Base-by-base conservation (phyloP, 2,113 vertebrate species). In the Stigmatopora nigra region DNA sequence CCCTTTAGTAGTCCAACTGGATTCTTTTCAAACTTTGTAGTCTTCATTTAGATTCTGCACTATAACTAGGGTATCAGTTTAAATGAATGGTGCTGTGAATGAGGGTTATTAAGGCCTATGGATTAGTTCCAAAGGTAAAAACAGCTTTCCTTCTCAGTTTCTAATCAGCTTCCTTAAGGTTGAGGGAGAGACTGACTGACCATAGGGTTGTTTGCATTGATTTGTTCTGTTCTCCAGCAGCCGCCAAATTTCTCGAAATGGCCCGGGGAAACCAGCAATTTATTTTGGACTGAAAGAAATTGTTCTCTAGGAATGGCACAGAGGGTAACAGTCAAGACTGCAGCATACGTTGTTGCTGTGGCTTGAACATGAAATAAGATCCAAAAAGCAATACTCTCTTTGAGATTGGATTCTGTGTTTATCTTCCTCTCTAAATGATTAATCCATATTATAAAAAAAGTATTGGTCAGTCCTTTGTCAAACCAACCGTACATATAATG, bases 171-270 rank as follows among this genome's bases (percentile, higher is more conserved):
- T 45, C 41, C 35, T 38, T 13, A 35, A 52, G 31, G 17, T 22
- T 4, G 1, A 53, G 48, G 25, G 38, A 63, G 61, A 53, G 25
- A 57, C 61, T 38, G 25, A 64, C 49, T 38, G 36, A 64, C 49
- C 14, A 61, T 58, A 51, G 72, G 49, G 44, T 51, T 19, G 65
- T 72, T 72, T 60, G 45, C 51, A 69, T 69, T 65, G 66, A 77
- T 78, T 79, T 75, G 61, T 69, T 69, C 65, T 61, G 16, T 17
- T 49, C 45, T 73, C 35, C 7, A 48, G 65, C 12, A 9, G 17
- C 62, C 56, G 47, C 66, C 22, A 13, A 47, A 51, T 67, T 59
- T 22, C 48, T 35, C 22, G 74, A 74, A 44, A 64, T 49, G 59
- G 22, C 41, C 15, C 55, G 14, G 4, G 14, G 46, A 76, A 68